These are phyloP conservation scores for Limonius californicus DNA, from an alignment of 1,140 invertebrate species.

Conservation along the genomic window DNA sequence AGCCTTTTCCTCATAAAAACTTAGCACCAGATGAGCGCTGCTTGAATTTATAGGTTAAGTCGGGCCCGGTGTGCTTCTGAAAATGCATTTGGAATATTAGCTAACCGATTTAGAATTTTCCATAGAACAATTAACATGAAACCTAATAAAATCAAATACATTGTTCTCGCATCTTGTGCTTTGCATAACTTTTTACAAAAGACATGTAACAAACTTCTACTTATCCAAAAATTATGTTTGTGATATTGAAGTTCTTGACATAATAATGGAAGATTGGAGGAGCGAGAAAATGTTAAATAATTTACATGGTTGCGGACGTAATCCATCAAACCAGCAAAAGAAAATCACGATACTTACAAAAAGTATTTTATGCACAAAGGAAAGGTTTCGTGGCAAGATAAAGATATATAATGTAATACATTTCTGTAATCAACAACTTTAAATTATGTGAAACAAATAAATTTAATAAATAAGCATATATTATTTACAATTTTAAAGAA, in stretches of 20 bases:
- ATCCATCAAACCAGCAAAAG: not conserved
- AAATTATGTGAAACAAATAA: not conserved
- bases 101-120: not conserved
- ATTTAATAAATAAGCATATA: not conserved
- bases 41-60: conserved; percentile 50
- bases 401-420: not conserved
- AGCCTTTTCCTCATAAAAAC: conserved; percentile 32
- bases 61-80: conserved; percentile 42
- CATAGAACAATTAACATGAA: not conserved
- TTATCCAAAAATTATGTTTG: too few species aligned
- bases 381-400: not conserved
- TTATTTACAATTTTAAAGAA: too few species aligned
- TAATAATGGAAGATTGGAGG: not conserved
- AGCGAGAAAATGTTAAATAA: not conserved
- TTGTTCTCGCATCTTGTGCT: not conserved
- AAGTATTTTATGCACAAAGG: not conserved
- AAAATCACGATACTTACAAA: not conserved
- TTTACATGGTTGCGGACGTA: too few species aligned
- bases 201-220: too few species aligned
- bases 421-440: too few species aligned
- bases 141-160: not conserved
- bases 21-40: conserved; percentile 38
- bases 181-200: not conserved
- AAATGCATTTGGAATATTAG: conserved; percentile 46
- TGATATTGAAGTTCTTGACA: not conserved